These are phyloP conservation scores for Xenops minutus DNA, from an alignment of 2,797 vertebrate species.

Conservation along the genomic window DNA sequence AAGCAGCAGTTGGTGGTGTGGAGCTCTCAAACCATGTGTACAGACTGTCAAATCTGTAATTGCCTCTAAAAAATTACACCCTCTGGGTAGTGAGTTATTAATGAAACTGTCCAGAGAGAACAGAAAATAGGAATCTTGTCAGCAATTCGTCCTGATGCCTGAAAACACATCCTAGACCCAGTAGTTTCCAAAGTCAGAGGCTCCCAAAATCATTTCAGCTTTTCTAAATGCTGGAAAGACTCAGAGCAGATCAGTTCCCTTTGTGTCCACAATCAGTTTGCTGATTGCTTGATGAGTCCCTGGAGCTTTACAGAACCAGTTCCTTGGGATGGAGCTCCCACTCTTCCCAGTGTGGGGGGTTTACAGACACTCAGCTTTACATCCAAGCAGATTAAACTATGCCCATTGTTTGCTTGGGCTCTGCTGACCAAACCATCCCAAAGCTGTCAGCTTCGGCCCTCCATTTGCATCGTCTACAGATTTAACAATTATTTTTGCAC, in stretches of 20 bases:
- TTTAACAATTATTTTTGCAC: background rate
- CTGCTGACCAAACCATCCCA: background rate
- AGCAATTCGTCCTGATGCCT: background rate
- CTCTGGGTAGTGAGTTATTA: background rate
- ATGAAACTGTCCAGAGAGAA: background rate
- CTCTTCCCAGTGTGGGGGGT: background rate
- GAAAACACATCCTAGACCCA: background rate
- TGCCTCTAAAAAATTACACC: constrained; percentile 7
- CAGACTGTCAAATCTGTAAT: background rate
- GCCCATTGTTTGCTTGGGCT: background rate
- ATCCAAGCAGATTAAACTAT: fast-evolving
- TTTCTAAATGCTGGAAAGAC: background rate
- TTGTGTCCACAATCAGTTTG: background rate
- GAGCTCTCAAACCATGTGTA: background rate
- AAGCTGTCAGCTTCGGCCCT: background rate
- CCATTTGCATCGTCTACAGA: background rate
- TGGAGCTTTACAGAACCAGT: background rate
- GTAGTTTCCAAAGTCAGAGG: background rate
- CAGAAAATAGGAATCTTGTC: background rate
- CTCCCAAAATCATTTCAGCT: background rate
- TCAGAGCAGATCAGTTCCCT: background rate
- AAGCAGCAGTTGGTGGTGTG: background rate
- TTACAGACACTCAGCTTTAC: background rate
- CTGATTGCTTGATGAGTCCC: background rate
- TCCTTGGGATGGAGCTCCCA: background rate